phyloP scores from a whole-genome alignment of 92 coral and sea anemone genomes.

The Zoanthus sociatus region DNA sequence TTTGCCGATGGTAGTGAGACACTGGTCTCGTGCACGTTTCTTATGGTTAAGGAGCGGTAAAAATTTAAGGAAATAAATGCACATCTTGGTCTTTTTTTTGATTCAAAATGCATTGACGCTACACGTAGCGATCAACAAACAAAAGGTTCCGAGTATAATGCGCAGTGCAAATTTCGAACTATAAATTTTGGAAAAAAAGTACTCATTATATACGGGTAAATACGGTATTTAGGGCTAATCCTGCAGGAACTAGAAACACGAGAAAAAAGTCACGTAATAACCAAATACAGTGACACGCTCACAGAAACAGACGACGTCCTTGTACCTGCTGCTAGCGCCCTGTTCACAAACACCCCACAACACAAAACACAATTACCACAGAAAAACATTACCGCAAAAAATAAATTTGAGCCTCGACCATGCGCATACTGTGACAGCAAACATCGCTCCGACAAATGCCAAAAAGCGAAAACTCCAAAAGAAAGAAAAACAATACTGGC shows the following conservation, averaged over 20 bases:
- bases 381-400: not conserved
- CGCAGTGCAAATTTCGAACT: no score
- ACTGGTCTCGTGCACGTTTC: no score
- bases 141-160: no score
- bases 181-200: no score
- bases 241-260: constrained; percentile 45
- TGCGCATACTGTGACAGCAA: constrained; percentile 57
- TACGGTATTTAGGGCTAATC: no score
- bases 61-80: no score
- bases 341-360: constrained; percentile 6
- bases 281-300: constrained; percentile 34
- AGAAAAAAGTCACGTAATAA: constrained; percentile 51
- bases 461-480: constrained; percentile 45
- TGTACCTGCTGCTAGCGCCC: constrained; percentile 31
- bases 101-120: no score
- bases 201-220: no score
- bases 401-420: constrained; percentile 19
- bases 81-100: no score
- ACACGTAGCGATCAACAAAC: no score
- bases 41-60: no score
- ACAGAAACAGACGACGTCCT: constrained; percentile 13
- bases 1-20: no score
- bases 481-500: constrained; percentile 52
- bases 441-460: constrained; percentile 62
- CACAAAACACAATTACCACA: constrained; percentile 18